These are phyloP conservation scores for Drosophila tsacasi DNA, from an alignment of 1,140 invertebrate genomes.

Conservation along the genomic window DNA sequence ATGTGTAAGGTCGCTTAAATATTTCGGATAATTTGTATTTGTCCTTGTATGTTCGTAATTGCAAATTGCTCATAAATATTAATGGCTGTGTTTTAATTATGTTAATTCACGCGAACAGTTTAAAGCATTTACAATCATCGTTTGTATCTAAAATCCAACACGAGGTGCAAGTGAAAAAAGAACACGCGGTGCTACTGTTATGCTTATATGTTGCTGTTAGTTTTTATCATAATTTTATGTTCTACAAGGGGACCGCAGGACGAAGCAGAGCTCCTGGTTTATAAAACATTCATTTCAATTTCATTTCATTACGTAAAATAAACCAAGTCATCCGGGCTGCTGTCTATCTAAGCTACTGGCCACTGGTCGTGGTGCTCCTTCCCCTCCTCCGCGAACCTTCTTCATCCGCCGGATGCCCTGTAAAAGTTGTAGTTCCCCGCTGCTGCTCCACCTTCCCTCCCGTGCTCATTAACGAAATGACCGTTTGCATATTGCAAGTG, in stretches of 20 bases:
- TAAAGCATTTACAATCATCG: constrained; percentile 36
- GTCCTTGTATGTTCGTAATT: constrained; percentile 17
- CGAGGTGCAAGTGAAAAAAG: not conserved
- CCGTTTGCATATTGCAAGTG: constrained; percentile 79
- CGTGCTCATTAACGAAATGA: constrained; percentile 84
- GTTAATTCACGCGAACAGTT: constrained; percentile 37
- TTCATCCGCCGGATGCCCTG: constrained; percentile 74
- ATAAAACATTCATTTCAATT: constrained; percentile 84
- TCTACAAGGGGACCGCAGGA: constrained; percentile 4
- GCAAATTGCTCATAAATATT: constrained; percentile 50
- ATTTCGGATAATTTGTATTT: constrained; percentile 31
- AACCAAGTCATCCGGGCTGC: constrained; percentile 74
- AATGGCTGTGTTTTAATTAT: constrained; percentile 40
- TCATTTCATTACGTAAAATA: constrained; percentile 83
- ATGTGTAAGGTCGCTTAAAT: constrained; percentile 27
- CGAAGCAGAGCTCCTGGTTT: constrained; percentile 44
- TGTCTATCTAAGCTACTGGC: constrained; percentile 59
- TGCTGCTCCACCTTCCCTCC: constrained; percentile 15
- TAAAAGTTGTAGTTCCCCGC: constrained; percentile 65
- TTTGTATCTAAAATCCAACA: constrained; percentile 33
- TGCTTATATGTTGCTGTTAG: constrained; percentile 37
- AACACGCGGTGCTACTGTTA: not conserved
- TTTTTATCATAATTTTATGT: constrained; percentile 75
- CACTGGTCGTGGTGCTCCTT: constrained; percentile 21
- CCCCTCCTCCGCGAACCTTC: constrained; percentile 4